A percentile compares a stretch with the other conserved stretches of the same genome.
Conservation (phyloP, 2,888 invertebrate genomes). For the Zaprionus obscuricornis region DNA sequence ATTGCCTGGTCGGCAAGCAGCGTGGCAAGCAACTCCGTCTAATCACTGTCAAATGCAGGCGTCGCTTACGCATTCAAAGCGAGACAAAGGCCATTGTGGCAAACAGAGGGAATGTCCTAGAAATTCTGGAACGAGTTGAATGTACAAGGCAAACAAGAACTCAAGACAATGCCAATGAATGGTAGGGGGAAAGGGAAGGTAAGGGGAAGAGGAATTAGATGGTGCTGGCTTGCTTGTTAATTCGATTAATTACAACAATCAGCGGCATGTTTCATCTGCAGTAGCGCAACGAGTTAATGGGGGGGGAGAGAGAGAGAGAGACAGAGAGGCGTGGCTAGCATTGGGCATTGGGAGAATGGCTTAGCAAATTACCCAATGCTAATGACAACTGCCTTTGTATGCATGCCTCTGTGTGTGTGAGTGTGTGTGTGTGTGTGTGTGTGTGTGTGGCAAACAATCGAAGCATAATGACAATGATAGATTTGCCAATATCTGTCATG, state of each 20-base stretch:
- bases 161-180: constrained; percentile 39
- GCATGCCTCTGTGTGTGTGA: not conserved
- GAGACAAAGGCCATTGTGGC: constrained; percentile 56
- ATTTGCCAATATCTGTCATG: constrained; percentile 83
- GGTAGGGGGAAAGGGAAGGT: not conserved
- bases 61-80: constrained; percentile 73
- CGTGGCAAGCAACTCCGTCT: constrained; percentile 63
- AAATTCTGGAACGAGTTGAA: not conserved
- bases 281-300: constrained; percentile 26
- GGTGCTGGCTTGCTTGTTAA: constrained; percentile 71
- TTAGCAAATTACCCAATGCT: constrained; percentile 74
- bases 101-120: not conserved
- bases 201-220: constrained; percentile 3
- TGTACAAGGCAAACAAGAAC: constrained; percentile 19
- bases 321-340: constrained; percentile 15
- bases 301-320: constrained; percentile 7
- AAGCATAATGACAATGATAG: constrained; percentile 84
- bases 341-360: constrained; percentile 30
- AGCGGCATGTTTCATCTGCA: constrained; percentile 78
- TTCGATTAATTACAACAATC: constrained; percentile 83
- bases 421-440: constrained; percentile 23
- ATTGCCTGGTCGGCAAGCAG: constrained; percentile 57
- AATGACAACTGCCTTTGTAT: constrained; percentile 50
- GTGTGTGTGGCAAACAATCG: constrained; percentile 72
- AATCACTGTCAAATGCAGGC: constrained; percentile 83